A percentile compares a stretch with the other conserved stretches of the same genome.
These are phyloP conservation scores for Paradoxurus hermaphroditus DNA, from an alignment of 2,113 vertebrate genomes.

Conservation along the genomic window DNA sequence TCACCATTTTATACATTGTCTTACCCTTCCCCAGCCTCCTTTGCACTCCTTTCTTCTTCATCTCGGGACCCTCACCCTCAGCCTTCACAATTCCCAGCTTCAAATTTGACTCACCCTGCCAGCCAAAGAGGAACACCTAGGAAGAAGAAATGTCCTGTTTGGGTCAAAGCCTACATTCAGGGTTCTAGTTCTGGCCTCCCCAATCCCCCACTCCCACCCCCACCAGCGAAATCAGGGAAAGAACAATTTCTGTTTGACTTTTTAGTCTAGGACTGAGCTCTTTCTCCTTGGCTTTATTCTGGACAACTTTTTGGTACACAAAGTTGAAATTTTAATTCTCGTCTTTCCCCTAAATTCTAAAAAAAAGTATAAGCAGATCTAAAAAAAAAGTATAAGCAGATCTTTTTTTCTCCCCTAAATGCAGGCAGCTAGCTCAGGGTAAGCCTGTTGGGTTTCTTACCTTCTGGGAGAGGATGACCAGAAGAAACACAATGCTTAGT, in stretches of 20 bases:
- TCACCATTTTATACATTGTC: background rate
- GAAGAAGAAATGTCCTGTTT: background rate
- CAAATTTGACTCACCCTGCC: background rate
- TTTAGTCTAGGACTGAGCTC: background rate
- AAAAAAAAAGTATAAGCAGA: slow-evolving; percentile 1
- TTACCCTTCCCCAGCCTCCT: background rate
- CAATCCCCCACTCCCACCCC: too few species aligned
- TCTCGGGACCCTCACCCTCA: background rate
- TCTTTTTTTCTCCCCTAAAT: background rate
- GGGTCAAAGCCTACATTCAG: background rate
- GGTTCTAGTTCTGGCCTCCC: background rate
- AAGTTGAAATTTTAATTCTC: slow-evolving; percentile 20
- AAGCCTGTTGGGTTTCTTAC: background rate
- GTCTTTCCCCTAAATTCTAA: background rate
- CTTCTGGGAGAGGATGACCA: background rate
- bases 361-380: background rate
- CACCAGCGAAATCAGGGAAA: background rate
- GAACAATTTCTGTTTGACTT: background rate
- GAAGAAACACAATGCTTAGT: background rate
- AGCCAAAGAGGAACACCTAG: background rate
- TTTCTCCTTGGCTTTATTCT: slow-evolving; percentile 16
- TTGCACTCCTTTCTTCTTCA: background rate
- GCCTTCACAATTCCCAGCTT: background rate
- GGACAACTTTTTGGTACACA: background rate
- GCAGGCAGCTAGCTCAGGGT: background rate